phyloP scores from a whole-genome alignment of 2,113 vertebrate genomes.

The Perccottus glenii region DNA sequence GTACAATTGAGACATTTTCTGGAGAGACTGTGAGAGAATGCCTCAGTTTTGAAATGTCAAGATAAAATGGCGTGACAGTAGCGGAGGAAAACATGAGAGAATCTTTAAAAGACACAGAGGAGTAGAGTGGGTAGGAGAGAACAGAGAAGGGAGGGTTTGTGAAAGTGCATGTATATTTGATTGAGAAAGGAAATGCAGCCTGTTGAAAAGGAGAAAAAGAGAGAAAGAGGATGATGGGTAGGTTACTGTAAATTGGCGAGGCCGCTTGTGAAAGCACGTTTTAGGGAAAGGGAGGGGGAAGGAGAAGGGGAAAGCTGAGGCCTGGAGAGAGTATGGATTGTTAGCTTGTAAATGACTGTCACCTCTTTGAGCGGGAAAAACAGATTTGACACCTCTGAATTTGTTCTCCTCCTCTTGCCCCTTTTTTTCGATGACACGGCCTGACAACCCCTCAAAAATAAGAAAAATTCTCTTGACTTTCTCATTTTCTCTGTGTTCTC shows the following conservation, averaged over 20 bases:
- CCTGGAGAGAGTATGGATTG: slow-evolving; percentile 56
- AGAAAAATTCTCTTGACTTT: slow-evolving; percentile 38
- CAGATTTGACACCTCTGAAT: slow-evolving; percentile 69
- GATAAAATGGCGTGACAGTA: slow-evolving; percentile 61
- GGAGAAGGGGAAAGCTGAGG: slow-evolving; percentile 48
- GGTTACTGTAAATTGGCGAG: slow-evolving; percentile 68
- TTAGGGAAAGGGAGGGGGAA: slow-evolving; percentile 15
- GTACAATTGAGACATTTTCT: slow-evolving; percentile 68
- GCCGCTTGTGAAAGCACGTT: slow-evolving; percentile 61
- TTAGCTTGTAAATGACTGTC: slow-evolving; percentile 74
- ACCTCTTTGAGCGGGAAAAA: slow-evolving; percentile 65
- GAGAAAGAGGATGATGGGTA: slow-evolving; percentile 57
- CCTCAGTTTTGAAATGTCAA: slow-evolving; percentile 67
- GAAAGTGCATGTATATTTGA: slow-evolving; percentile 55
- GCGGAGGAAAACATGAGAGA: slow-evolving; percentile 54
- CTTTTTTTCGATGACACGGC: slow-evolving; percentile 54
- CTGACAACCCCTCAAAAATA: slow-evolving; percentile 65
- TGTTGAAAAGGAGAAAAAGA: slow-evolving; percentile 52
- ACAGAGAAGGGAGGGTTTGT: neutral
- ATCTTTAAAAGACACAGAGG: slow-evolving; percentile 31
- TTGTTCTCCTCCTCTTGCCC: slow-evolving; percentile 53
- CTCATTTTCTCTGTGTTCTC: slow-evolving; percentile 28
- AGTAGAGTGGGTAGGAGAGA: slow-evolving; percentile 4
- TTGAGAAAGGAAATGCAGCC: slow-evolving; percentile 61
- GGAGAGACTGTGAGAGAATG: slow-evolving; percentile 25